Evolutionary conservation across 2,113 vertebrate genomes (phyloP), one percentile per base, ranked within the genome.

Genomic region (Mirza zaza): DNA sequence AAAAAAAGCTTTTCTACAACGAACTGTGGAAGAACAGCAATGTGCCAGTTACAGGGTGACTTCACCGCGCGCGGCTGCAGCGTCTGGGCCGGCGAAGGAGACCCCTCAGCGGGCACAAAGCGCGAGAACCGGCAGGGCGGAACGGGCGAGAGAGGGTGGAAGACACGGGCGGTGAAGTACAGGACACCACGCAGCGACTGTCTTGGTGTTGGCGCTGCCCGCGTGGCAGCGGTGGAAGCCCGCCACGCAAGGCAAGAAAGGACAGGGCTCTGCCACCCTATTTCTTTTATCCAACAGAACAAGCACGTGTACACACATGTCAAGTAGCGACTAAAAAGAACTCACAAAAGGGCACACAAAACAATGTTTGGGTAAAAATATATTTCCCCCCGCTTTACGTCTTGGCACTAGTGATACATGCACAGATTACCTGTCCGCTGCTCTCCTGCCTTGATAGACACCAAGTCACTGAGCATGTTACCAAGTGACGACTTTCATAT

Each of bases 311-410:
- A 80, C 92, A 89, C 13, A 75, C 39, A 45, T 32, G 86, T n/a
- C 85, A 91, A 90, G 73, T 80, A 82, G 87, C 67, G 52, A 93
- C 94, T 95, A 63, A 73, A 96, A 97, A 94, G 85, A 63, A 89
- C 15, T 96, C 98, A 98, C 97, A 98, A 94, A 97, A 97, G 97
- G 97, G 97, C 98, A 98, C 93, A 34, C 97, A 4, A 81, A 96
- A 89, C 85, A 71, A 89, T 12, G 2, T 97, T 98, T 96, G 98
- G 97, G 98, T 98, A 98, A 98, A 98, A 98, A 98, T 98, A 92
- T 98, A 98, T 99, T 98, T 98, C 93, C 97, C 97, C 98, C 97
- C 75, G 0, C 93, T 89, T 97, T n/a, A 73, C 68, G 93, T 95
- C 94, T 98, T 97, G 98, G 97, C 98, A 96, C 95, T 97, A 75